Evolutionary conservation across 2,888 invertebrate genomes (phyloP).

Genomic region (Agrotis segetum): DNA sequence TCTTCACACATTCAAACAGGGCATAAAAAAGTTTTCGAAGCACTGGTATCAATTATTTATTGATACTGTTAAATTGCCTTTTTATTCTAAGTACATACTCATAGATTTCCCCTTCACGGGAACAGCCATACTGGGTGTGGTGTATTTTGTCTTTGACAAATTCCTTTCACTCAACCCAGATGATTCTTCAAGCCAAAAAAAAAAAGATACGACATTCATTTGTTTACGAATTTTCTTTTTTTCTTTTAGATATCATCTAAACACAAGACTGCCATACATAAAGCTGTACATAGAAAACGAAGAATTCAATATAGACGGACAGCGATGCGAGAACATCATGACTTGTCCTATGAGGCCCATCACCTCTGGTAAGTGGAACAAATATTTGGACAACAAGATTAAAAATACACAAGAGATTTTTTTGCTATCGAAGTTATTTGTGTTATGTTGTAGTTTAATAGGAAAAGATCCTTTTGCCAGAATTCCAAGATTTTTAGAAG

Average conservation of each 20-base stretch:
- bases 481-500: neutral
- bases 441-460: neutral
- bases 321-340: conserved; percentile 98
- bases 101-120: too few relatives aligned
- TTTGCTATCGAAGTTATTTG: conserved; percentile 15
- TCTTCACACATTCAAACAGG: too few relatives aligned
- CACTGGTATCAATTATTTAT: too few relatives aligned
- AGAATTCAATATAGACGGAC: conserved; percentile 98
- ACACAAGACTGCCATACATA: conserved; percentile 97
- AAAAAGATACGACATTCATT: too few relatives aligned
- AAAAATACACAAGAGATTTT: conserved; percentile 39
- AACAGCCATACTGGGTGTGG: too few relatives aligned
- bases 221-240: conserved; percentile 1
- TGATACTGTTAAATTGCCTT: too few relatives aligned
- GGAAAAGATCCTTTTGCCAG: neutral
- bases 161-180: too few relatives aligned
- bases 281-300: conserved; percentile 98
- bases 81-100: too few relatives aligned
- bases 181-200: too few relatives aligned
- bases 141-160: too few relatives aligned
- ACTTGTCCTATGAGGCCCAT: conserved; percentile 98
- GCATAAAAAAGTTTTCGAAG: too few relatives aligned
- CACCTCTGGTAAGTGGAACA: conserved; percentile 92
- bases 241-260: conserved; percentile 93
- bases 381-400: conserved; percentile 49